phyloP scores from a whole-genome alignment of 2,797 vertebrate species.

The Thamnophis elegans region DNA sequence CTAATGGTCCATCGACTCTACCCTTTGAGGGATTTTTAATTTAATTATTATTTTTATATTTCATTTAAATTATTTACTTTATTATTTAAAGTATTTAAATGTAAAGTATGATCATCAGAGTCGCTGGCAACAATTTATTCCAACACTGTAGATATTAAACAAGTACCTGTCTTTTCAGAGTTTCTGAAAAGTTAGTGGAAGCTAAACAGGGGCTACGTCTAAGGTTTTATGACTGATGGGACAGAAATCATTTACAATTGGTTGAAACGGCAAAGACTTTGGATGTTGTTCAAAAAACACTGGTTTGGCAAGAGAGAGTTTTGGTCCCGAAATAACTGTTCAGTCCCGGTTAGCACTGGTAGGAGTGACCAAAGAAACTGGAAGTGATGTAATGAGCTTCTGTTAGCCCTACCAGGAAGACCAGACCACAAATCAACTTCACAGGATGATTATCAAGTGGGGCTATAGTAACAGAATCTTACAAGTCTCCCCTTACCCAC shows the following conservation, averaged over 20 bases:
- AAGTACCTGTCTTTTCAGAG: constrained; percentile 31
- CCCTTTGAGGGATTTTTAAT: not conserved
- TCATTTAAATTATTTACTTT: not conserved
- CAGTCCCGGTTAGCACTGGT: not conserved
- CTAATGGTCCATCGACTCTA: not conserved
- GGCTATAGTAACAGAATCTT: not conserved
- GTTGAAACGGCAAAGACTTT: not conserved
- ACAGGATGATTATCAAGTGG: not conserved
- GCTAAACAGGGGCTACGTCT: not conserved
- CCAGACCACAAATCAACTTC: not conserved
- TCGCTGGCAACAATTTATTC: constrained; percentile 60
- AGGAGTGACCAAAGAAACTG: not conserved
- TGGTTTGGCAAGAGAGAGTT: not conserved
- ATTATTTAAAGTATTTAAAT: not conserved
- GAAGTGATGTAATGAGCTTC: not conserved
- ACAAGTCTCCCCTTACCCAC: not conserved
- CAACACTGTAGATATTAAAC: constrained; percentile 32
- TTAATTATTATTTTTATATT: not conserved
- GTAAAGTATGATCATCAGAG: constrained; percentile 64
- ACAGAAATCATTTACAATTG: not conserved
- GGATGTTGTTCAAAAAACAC: not conserved
- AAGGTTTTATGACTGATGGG: not conserved
- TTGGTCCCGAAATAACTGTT: not conserved
- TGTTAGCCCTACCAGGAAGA: not conserved
- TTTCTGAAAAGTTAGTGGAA: constrained; percentile 41